These are phyloP conservation scores for Chondrosia reniformis DNA, from an alignment of 37 sponge, comb jelly and placozoan genomes.

Conservation along the genomic window DNA sequence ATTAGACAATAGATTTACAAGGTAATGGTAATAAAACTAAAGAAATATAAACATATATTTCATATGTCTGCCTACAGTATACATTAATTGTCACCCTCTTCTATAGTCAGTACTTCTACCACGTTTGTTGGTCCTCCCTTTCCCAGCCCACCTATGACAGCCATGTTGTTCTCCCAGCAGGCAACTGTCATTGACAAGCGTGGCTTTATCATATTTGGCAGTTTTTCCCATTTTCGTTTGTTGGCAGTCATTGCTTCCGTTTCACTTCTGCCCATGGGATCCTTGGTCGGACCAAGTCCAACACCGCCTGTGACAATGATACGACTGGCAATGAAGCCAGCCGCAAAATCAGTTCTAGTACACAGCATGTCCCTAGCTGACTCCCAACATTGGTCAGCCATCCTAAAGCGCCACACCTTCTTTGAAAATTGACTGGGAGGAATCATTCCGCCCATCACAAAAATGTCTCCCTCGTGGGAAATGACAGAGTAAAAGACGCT, in stretches of 20 bases:
- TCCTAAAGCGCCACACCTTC: constrained; percentile 60
- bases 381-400: constrained; percentile 50
- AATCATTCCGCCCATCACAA: constrained; percentile 58
- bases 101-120: constrained; percentile 49
- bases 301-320: constrained; percentile 53
- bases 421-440: constrained; percentile 50
- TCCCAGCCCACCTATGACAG: constrained; percentile 53
- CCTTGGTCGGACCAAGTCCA: constrained; percentile 16
- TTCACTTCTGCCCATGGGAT: constrained; percentile 9
- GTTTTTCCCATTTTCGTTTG: constrained; percentile 24
- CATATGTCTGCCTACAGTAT: too few species aligned
- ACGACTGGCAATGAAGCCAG: constrained; percentile 49
- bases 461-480: constrained; percentile 45
- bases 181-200: constrained; percentile 35
- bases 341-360: constrained; percentile 48
- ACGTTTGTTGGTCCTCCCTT: constrained; percentile 51
- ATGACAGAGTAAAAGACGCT: constrained; percentile 61
- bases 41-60: background rate
- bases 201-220: constrained; percentile 31
- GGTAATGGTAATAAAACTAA: background rate
- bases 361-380: constrained; percentile 35
- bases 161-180: constrained; percentile 56
- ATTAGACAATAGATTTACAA: too few species aligned
- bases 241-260: constrained; percentile 29
- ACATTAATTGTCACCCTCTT: too few species aligned